Evolutionary conservation across 1,140 invertebrate species (phyloP), one percentile per base, ranked within the genome.

Genomic region (Apis cerana): DNA sequence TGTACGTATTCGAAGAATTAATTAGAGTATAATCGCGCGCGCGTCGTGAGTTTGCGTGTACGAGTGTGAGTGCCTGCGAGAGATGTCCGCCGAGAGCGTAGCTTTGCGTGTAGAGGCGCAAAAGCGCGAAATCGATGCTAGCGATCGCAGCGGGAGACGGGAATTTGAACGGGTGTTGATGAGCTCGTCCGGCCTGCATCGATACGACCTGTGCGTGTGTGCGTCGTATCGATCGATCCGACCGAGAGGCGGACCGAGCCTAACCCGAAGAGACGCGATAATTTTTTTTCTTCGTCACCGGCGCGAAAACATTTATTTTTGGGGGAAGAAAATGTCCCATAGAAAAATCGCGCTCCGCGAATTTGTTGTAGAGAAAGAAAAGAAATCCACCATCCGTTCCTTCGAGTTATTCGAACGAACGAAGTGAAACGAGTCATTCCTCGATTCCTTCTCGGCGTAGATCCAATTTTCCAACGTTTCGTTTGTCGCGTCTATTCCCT

Each of bases 101-200:
- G 50, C 27, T 69, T 50, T 33, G 3, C 33, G n/a, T 2, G n/a
- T 13, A 5, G 48, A 15, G 19, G 21, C 21, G 27, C 50, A 61
- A 21, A 27, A 21, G 11, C 17, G 75, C 10, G 50, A 58, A 33
- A 69, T 69, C 27, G 64, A 69, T 50, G 33, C 19, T 19, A 9
- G 54, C 65, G 76, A 79, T 70, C 67, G 64, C 67, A 50, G 21
- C 75, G 33, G 33, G 75, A 69, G 54, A 59, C 33, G 50, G 21
- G 17, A 50, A 56, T 54, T 65, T 52, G 23, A 21, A 21, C 23
- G 58, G 43, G 15, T 27, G 13, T 33, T 33, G 50, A 67, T 21
- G 27, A 43, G 11, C 15, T n/a, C 19, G 75, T 54, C 19, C 9
- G 50, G 21, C 50, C 48, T 27, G 13, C 15, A 65, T 43, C 56